A percentile compares a stretch with the other conserved stretches of the same genome.
phyloP scores from a whole-genome alignment of 2,113 vertebrate genomes.

The Propithecus coquereli region DNA sequence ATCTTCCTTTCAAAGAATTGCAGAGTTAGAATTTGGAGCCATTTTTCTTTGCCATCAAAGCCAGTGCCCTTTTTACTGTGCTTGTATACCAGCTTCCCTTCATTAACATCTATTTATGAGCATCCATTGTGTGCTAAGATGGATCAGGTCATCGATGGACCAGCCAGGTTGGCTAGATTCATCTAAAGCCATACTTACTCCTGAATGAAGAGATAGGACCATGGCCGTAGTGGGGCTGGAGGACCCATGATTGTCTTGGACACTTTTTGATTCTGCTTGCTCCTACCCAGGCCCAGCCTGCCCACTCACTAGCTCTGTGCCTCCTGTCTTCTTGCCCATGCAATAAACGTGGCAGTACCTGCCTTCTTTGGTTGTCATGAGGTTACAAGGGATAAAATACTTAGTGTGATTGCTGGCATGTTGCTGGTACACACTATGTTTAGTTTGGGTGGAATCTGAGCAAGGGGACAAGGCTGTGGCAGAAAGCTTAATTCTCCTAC shows the following conservation, averaged over 20 bases:
- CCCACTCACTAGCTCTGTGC: not conserved
- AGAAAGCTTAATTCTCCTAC: conserved; percentile 51
- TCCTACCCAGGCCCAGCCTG: not conserved
- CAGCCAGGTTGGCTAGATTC: not conserved
- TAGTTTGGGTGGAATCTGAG: not conserved
- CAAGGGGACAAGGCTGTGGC: not conserved
- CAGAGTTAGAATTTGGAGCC: not conserved
- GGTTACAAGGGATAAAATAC: not conserved
- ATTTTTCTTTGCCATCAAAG: not conserved
- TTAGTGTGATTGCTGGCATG: not conserved
- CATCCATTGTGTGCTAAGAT: fast-evolving
- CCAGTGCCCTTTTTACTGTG: not conserved
- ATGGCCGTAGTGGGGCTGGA: not conserved
- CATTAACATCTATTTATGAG: not conserved
- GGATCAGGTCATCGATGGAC: not conserved
- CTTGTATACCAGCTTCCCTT: not conserved
- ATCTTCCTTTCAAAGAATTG: not conserved
- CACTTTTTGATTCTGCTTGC: not conserved
- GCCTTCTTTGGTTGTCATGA: not conserved
- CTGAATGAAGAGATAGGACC: too few species aligned
- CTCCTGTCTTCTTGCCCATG: not conserved
- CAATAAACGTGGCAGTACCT: not conserved
- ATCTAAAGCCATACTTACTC: not conserved
- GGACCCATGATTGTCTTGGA: not conserved
- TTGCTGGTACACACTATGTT: not conserved